Base-by-base conservation (phyloP, 2,888 invertebrate genomes). In the Phlogophora meticulosa region DNA sequence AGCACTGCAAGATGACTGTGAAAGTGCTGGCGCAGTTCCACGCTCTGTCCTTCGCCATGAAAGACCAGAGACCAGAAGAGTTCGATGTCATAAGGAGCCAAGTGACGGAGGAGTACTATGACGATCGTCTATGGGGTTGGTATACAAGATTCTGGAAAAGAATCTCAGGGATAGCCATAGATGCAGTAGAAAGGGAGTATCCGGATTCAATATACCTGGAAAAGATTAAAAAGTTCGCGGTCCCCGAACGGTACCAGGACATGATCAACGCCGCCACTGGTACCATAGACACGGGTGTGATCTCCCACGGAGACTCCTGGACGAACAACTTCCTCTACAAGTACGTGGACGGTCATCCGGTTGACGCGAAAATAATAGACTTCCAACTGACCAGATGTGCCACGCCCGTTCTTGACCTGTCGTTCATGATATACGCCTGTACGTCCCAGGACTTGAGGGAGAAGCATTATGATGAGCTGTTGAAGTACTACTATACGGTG, bases 291-390 rank as follows among this genome's bases (percentile, higher is more conserved):
- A 90, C 95, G n/a, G 94, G 96, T 0, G 97, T 97, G 0, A 96
- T 97, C 34, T 96, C 96, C 0, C 97, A 98, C 67, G 98, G 97
- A 0, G 98, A 98, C 85, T 96, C 96, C 43, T 98, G 98, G 98
- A 96, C 97, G 0, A 97, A 97, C n/a, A 98, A 98, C 86, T 97
- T 97, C 78, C 87, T 98, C 0, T 96, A 96, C 10, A 95, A 96
- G 78, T 91, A 94, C 58, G 76, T 82, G 0, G 66, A 86, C 11
- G 77, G 79, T 0, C 48, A 40, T 1, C 93, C 94, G 0, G 72
- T 89, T 7, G 93, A 94, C 66, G 95, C 96, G 0, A 96, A 96
- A 79, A 93, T 97, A 68, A 96, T 98, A 40, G 98, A 98, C 84
- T 98, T 97, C 80, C 98, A 98, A 87, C 84, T 97, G 49, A 89